A percentile compares a stretch with the other conserved stretches of the same genome.
Conservation (phyloP, 1,140 invertebrate species). For the Lepidurus couesii region DNA sequence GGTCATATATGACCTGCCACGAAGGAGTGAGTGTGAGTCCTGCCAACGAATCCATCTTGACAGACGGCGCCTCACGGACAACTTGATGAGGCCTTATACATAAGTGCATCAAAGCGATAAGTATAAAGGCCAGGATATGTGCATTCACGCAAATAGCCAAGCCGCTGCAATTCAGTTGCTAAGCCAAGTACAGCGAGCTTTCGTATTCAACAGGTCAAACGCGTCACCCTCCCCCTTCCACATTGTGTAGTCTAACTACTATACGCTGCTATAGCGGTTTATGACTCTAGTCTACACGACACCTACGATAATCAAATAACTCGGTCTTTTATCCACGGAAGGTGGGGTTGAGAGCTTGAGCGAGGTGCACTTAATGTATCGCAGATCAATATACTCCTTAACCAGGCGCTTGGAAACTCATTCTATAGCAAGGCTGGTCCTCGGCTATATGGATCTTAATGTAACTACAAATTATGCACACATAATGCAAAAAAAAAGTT, state of each 20-base stretch:
- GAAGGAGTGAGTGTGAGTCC: too few relatives aligned
- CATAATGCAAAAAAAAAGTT: too few relatives aligned
- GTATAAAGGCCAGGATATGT: background rate
- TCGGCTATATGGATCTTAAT: too few relatives aligned
- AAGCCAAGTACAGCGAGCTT: background rate
- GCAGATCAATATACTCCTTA: too few relatives aligned
- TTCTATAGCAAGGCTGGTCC: too few relatives aligned
- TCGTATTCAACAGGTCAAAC: background rate
- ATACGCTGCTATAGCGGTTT: background rate
- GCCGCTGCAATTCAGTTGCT: background rate
- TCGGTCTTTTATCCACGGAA: too few relatives aligned
- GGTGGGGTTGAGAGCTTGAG: too few relatives aligned
- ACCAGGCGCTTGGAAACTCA: too few relatives aligned
- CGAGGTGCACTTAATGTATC: too few relatives aligned
- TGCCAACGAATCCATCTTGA: background rate
- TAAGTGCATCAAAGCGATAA: background rate
- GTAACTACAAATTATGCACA: too few relatives aligned
- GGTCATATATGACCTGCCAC: too few relatives aligned
- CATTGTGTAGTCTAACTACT: too few relatives aligned
- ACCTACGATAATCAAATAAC: background rate
- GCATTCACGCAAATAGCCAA: background rate
- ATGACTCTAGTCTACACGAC: background rate
- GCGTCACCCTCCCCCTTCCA: background rate
- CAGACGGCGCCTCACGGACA: background rate
- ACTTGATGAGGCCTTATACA: background rate